A percentile compares a stretch with the other conserved stretches of the same genome.
Conservation (phyloP, 2,797 vertebrate genomes). For the Sebastes baramenuke region DNA sequence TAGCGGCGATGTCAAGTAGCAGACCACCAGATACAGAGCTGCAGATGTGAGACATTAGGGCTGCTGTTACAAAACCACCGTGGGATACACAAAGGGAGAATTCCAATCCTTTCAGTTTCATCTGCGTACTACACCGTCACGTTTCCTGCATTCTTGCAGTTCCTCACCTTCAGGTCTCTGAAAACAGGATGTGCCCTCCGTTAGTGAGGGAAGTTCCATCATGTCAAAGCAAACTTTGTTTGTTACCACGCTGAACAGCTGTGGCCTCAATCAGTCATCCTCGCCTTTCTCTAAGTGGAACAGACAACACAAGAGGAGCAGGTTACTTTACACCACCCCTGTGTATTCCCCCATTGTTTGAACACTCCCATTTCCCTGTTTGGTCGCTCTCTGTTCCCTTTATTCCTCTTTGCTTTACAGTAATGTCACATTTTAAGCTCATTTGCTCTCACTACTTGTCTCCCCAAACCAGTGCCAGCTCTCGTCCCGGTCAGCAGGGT, state of each 20-base stretch:
- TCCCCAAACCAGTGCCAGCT: slow-evolving; percentile 9
- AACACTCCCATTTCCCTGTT: slow-evolving; percentile 27
- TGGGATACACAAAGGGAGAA: not conserved
- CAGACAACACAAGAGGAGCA: slow-evolving; percentile 61
- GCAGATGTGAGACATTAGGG: not conserved
- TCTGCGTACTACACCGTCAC: not conserved
- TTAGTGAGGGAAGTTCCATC: slow-evolving; percentile 67
- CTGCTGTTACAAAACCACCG: not conserved
- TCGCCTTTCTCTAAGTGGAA: slow-evolving; percentile 59
- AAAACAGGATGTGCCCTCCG: slow-evolving; percentile 66
- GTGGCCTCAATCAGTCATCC: slow-evolving; percentile 74
- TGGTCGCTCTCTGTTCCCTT: slow-evolving; percentile 5
- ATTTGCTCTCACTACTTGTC: slow-evolving; percentile 27
- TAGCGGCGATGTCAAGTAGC: slow-evolving; percentile 20
- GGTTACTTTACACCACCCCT: slow-evolving; percentile 36
- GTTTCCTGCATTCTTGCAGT: slow-evolving; percentile 48
- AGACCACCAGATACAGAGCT: not conserved
- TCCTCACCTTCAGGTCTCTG: slow-evolving; percentile 18
- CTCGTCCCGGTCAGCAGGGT: slow-evolving; percentile 32
- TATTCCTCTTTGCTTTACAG: slow-evolving; percentile 24
- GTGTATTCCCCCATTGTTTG: slow-evolving; percentile 38
- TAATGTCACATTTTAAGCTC: slow-evolving; percentile 34
- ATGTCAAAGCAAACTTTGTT: slow-evolving; percentile 58
- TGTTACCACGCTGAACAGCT: slow-evolving; percentile 66
- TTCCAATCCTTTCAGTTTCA: slow-evolving; percentile 35